Percentiles rank a stretch among this genome's conserved stretches.
These are phyloP conservation scores for Conger conger DNA, from an alignment of 2,113 vertebrate genomes.

Conservation along the genomic window DNA sequence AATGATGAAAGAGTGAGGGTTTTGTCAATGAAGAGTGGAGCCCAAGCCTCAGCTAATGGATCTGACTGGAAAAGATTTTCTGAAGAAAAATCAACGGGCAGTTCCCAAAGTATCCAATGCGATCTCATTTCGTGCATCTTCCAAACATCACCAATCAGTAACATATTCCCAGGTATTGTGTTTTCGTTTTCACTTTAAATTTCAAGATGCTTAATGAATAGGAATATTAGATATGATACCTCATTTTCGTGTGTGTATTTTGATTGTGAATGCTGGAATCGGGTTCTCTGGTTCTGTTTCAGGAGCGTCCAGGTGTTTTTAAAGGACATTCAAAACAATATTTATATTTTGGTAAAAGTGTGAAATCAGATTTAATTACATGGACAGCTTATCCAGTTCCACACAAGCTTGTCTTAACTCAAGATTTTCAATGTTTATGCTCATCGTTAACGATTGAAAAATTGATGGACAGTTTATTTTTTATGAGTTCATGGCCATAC, in stretches of 20 bases:
- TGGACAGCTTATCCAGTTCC: neutral
- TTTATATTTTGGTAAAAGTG: neutral
- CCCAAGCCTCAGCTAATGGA: conserved; percentile 73
- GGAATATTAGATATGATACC: neutral
- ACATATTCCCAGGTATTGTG: neutral
- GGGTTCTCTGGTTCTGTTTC: neutral
- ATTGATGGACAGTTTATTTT: too few species aligned
- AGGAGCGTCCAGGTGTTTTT: neutral
- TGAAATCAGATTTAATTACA: conserved; percentile 41
- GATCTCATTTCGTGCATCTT: conserved; percentile 44
- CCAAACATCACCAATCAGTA: neutral
- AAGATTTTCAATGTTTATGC: too few species aligned
- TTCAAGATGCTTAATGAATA: too few species aligned
- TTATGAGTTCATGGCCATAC: too few species aligned
- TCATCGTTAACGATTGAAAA: too few species aligned
- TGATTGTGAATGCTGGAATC: neutral
- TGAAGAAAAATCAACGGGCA: conserved; percentile 75
- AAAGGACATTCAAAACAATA: neutral
- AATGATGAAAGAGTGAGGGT: conserved; percentile 71
- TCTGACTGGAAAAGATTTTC: conserved; percentile 73
- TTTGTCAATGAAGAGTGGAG: conserved; percentile 57
- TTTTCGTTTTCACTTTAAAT: neutral
- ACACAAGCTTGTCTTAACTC: neutral
- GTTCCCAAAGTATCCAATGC: conserved; percentile 59
- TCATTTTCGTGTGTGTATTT: too few species aligned